These are phyloP conservation scores for Rhagoletis zephyria DNA, from an alignment of 1,140 invertebrate genomes.

Conservation along the genomic window DNA sequence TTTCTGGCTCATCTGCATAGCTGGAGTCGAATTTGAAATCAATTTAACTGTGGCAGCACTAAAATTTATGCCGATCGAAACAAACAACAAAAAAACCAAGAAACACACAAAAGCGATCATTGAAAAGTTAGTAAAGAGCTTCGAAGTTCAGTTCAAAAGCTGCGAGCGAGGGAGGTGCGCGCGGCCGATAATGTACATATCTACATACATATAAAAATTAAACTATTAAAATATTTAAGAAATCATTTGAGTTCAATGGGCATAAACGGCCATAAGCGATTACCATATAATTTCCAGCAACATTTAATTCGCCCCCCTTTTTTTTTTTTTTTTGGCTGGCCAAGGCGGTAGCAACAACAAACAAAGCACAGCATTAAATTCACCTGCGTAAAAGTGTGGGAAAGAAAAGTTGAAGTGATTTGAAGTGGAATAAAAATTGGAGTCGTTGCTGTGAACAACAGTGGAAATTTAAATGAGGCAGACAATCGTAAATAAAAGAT, in stretches of 20 bases:
- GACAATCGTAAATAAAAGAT: slow-evolving; percentile 72
- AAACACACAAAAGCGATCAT: background rate
- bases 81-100: background rate
- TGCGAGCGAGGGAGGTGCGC: background rate
- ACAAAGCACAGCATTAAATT: background rate
- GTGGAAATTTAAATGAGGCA: slow-evolving; percentile 72
- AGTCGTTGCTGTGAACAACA: background rate
- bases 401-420: slow-evolving; percentile 64
- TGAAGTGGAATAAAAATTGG: slow-evolving; percentile 47
- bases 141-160: background rate
- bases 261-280: background rate
- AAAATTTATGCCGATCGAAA: background rate
- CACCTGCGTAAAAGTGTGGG: slow-evolving; percentile 69
- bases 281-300: slow-evolving; percentile 15
- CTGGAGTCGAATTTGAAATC: background rate
- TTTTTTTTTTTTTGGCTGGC: background rate
- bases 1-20: background rate
- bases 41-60: slow-evolving; percentile 18
- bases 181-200: background rate
- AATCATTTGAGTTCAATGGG: background rate
- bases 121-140: background rate
- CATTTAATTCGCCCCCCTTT: background rate
- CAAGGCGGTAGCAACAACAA: background rate
- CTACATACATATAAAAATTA: background rate
- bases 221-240: slow-evolving; percentile 50